These are phyloP conservation scores for Hemicentrotus pulcherrimus DNA, from an alignment of 35 echinoderm and acorn worm species.

Conservation along the genomic window DNA sequence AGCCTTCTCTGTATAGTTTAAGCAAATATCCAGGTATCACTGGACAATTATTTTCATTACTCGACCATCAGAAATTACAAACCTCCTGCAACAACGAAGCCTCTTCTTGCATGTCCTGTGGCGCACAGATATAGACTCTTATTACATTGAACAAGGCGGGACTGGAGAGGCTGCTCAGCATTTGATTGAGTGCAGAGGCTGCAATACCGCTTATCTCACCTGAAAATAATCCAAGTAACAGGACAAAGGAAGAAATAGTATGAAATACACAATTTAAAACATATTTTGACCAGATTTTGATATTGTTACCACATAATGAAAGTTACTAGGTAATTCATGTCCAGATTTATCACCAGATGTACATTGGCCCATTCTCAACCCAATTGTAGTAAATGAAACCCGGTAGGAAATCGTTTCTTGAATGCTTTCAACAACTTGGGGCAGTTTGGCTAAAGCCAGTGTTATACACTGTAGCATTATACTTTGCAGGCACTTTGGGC, in stretches of 20 bases:
- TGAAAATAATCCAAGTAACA: constrained; percentile 1
- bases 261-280: neutral
- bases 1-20: no score
- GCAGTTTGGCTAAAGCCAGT: no score
- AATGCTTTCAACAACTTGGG: no score
- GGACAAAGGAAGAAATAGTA: neutral
- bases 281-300: neutral
- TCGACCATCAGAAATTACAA: neutral
- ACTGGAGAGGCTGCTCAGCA: constrained; percentile 60
- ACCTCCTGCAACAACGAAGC: constrained; percentile 65
- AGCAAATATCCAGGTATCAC: no score
- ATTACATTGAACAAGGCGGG: constrained; percentile 65
- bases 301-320: neutral
- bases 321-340: neutral
- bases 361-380: no score
- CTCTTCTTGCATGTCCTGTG: constrained; percentile 60
- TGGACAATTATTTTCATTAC: no score
- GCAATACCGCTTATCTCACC: constrained; percentile 51
- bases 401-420: no score
- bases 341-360: no score
- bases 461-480: no score
- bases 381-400: no score
- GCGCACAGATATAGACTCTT: constrained; percentile 67
- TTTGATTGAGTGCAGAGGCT: constrained; percentile 58
- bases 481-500: no score